These are phyloP conservation scores for Drosophila saltans DNA, from an alignment of 1,140 invertebrate species.

Conservation along the genomic window DNA sequence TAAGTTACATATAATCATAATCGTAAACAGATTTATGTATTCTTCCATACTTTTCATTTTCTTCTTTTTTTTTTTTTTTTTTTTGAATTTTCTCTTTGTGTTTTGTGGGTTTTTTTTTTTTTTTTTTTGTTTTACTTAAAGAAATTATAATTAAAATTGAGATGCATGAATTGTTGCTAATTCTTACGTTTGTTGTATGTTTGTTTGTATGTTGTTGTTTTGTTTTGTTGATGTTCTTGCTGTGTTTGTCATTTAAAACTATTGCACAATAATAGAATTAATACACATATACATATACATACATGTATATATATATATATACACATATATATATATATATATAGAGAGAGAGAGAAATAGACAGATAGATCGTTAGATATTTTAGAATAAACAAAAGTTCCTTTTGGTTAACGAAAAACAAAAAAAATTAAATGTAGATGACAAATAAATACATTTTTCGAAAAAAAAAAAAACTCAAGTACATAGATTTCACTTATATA, in stretches of 20 bases:
- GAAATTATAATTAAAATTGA: constrained; percentile 69
- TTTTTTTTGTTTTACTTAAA: constrained; percentile 43
- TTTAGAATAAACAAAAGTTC: background rate
- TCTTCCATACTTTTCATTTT: constrained; percentile 7
- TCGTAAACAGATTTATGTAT: constrained; percentile 38
- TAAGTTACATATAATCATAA: constrained; percentile 41
- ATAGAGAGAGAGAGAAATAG: background rate
- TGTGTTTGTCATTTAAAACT: constrained; percentile 72
- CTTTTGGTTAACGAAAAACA: background rate
- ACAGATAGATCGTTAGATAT: background rate
- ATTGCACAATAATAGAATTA: constrained; percentile 78
- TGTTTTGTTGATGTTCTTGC: constrained; percentile 40
- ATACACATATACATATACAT: constrained; percentile 44
- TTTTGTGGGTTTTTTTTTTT: background rate
- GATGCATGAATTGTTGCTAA: constrained; percentile 56
- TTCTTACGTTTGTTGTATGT: constrained; percentile 2
- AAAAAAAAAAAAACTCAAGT: constrained; percentile 49
- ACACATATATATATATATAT: constrained; percentile 30
- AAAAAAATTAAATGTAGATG: constrained; percentile 4
- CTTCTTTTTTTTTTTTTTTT: constrained; percentile 28
- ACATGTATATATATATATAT: background rate
- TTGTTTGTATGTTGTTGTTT: no score
- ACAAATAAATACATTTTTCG: constrained; percentile 43
- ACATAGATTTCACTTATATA: constrained; percentile 53
- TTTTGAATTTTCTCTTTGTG: constrained; percentile 14